A percentile compares a stretch with the other conserved stretches of the same genome.
Evolutionary conservation across 2,888 invertebrate species (phyloP).

Genomic region (Odontocerum albicorne): DNA sequence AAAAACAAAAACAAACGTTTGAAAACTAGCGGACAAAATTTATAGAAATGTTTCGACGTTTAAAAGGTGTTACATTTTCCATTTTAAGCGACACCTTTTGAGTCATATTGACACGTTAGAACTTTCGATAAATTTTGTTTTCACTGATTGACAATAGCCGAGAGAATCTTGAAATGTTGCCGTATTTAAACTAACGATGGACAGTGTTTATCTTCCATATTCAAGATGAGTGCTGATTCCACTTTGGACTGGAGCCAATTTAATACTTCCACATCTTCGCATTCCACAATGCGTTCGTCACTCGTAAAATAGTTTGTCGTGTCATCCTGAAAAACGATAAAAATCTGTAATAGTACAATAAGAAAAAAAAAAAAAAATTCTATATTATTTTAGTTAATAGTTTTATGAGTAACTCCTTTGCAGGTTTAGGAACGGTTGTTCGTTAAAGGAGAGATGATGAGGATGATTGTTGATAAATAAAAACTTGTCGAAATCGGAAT

Average conservation of each 20-base stretch:
- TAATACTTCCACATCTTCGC: conserved; percentile 63
- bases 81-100: too few relatives aligned
- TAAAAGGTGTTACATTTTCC: background rate
- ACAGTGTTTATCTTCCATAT: conserved; percentile 72
- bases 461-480: too few relatives aligned
- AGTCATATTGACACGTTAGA: too few relatives aligned
- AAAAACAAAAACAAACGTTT: too few relatives aligned
- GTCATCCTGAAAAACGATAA: conserved; percentile 53
- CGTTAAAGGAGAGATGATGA: too few relatives aligned
- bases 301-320: conserved; percentile 60
- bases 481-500: too few relatives aligned
- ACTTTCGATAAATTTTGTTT: too few relatives aligned
- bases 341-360: background rate
- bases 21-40: background rate
- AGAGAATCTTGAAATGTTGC: too few relatives aligned
- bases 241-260: conserved; percentile 75
- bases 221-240: conserved; percentile 72
- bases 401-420: too few relatives aligned
- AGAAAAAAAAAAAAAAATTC: background rate
- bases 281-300: conserved; percentile 67
- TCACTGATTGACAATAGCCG: too few relatives aligned
- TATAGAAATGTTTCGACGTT: background rate
- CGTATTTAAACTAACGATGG: conserved; percentile 40
- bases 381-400: too few relatives aligned
- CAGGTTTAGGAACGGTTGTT: too few relatives aligned